These are phyloP conservation scores for Vultur gryphus DNA, from an alignment of 2,797 vertebrate genomes.

Conservation along the genomic window DNA sequence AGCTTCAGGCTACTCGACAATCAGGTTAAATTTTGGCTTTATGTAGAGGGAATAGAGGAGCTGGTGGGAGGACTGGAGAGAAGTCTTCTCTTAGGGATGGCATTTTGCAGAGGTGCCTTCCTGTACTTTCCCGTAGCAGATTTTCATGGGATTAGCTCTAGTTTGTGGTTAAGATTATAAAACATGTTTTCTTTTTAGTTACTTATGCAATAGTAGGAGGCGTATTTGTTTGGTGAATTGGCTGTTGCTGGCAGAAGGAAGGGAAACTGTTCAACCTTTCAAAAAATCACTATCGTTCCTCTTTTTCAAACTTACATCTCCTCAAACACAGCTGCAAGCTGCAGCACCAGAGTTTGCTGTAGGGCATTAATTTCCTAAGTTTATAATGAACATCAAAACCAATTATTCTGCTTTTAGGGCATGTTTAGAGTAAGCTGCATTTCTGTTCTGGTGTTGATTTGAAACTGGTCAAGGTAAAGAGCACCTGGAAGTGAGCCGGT, in stretches of 20 bases:
- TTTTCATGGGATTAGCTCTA: background rate
- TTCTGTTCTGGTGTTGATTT: background rate
- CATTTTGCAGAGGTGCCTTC: background rate
- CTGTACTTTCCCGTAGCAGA: background rate
- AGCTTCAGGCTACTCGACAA: background rate
- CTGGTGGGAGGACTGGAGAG: background rate
- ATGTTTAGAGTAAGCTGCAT: background rate
- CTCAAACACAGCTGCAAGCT: conserved; percentile 28
- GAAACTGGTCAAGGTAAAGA: background rate
- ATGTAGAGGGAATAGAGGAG: background rate
- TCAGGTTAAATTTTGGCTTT: background rate
- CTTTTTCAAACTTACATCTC: background rate
- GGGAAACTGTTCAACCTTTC: background rate
- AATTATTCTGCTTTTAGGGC: background rate
- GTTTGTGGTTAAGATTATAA: background rate
- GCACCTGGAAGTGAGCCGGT: background rate
- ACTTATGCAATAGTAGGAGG: background rate
- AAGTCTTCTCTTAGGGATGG: background rate
- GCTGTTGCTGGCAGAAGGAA: background rate
- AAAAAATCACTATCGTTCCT: background rate
- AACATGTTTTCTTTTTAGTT: background rate
- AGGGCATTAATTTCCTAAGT: background rate
- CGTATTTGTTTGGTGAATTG: background rate
- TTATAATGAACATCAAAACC: background rate
- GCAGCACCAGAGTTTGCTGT: background rate